Evolutionary conservation across 2,888 invertebrate genomes (phyloP).

Genomic region (Zygaena filipendulae): DNA sequence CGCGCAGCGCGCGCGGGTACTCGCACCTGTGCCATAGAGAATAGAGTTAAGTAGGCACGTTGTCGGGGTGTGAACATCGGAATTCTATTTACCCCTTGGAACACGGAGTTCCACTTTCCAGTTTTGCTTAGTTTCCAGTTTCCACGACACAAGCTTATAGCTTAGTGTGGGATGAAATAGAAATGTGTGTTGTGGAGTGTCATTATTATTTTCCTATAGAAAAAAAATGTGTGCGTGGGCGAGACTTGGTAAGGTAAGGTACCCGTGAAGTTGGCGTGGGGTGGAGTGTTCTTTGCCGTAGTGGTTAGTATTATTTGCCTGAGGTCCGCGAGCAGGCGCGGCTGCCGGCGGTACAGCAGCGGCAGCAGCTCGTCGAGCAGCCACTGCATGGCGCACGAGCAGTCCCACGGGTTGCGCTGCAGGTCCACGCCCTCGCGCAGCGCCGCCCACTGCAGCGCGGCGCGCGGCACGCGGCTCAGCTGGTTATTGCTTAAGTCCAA

Average conservation of each 20-base stretch:
- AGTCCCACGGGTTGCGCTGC: conserved; percentile 72
- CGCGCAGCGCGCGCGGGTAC: conserved; percentile 49
- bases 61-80: too few species aligned
- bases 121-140: too few species aligned
- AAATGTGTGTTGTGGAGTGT: too few species aligned
- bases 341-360: conserved; percentile 46
- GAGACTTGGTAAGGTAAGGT: not conserved
- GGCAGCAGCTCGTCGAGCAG: conserved; percentile 63
- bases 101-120: too few species aligned
- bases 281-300: too few species aligned
- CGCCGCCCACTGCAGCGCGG: conserved; percentile 41
- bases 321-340: conserved; percentile 52
- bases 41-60: too few species aligned
- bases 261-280: too few species aligned
- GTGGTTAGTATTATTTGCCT: conserved; percentile 41
- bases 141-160: too few species aligned
- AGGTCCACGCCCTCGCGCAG: conserved; percentile 55
- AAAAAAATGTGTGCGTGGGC: not conserved
- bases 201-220: too few species aligned
- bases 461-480: conserved; percentile 40
- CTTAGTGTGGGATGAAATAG: too few species aligned
- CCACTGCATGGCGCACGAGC: conserved; percentile 71
- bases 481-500: conserved; percentile 69
- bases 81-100: too few species aligned
- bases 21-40: conserved; percentile 68